These are phyloP conservation scores for human DNA, from an alignment of 2,113 vertebrate species.

Conservation along the genomic window DNA sequence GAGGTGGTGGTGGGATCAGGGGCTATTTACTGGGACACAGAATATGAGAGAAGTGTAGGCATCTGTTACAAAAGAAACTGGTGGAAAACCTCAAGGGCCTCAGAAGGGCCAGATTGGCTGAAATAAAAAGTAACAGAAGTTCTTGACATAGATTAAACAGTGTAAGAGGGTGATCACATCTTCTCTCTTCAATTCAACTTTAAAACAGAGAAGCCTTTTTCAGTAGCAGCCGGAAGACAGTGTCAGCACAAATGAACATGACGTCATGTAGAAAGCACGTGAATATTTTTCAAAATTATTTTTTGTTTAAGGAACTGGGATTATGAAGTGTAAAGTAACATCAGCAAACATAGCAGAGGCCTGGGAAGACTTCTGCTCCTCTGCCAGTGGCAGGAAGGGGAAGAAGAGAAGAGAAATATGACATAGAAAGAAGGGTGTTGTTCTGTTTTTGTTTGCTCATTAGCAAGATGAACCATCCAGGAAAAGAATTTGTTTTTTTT, in stretches of 20 bases:
- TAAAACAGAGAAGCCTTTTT: constrained; percentile 37
- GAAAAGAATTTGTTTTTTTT: not conserved
- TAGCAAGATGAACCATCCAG: constrained; percentile 24
- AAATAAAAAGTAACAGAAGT: constrained; percentile 5
- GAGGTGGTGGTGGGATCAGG: not conserved
- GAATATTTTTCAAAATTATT: constrained; percentile 41
- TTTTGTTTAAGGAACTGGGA: constrained; percentile 45
- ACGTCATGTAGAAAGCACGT: constrained; percentile 45
- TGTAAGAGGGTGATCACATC: not conserved
- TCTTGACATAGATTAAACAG: constrained; percentile 6
- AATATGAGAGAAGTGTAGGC: not conserved
- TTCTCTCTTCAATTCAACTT: constrained; percentile 40
- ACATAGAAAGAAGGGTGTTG: not conserved
- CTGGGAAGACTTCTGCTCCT: not conserved
- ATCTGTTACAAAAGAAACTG: not conserved
- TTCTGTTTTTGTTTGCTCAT: constrained; percentile 13
- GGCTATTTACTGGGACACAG: not conserved
- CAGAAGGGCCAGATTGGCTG: not conserved
- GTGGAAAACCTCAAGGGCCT: not conserved
- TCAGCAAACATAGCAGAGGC: not conserved
- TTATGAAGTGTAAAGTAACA: constrained; percentile 19
- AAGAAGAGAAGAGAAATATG: not conserved
- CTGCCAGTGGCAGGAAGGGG: not conserved
- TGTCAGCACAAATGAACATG: constrained; percentile 24
- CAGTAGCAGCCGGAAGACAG: constrained; percentile 44